Conservation (phyloP, 2,797 vertebrate genomes). For the Eulemur rubriventer region DNA sequence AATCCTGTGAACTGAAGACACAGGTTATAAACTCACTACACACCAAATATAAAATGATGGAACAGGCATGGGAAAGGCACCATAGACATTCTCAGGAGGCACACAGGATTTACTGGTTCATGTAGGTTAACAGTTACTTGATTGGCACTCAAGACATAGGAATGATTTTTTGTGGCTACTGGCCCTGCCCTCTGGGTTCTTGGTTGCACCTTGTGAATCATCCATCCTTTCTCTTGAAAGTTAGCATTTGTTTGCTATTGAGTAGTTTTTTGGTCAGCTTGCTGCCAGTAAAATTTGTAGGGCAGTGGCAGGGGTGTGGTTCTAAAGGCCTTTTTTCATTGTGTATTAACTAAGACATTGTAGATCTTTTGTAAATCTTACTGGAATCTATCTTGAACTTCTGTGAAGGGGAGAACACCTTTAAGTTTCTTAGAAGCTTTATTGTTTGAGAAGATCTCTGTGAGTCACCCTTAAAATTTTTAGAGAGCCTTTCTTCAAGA, state of each 20-base stretch:
- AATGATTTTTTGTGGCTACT: neutral
- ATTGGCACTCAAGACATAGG: neutral
- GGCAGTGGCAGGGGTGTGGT: no score
- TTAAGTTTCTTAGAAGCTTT: neutral
- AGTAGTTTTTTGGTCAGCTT: neutral
- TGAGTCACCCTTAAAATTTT: neutral
- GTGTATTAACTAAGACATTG: neutral
- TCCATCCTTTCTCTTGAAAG: neutral
- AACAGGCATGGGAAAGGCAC: neutral
- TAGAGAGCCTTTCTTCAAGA: neutral
- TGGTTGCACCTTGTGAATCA: neutral
- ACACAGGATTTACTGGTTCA: neutral
- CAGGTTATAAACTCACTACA: neutral
- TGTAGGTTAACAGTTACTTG: neutral
- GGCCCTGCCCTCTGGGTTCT: neutral
- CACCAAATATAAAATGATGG: neutral
- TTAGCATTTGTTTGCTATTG: neutral
- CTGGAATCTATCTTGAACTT: neutral
- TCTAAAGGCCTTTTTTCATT: neutral
- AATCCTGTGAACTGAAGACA: neutral
- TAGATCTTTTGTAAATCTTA: neutral
- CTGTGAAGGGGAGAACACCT: neutral
- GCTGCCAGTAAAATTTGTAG: neutral
- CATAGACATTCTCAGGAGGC: neutral
- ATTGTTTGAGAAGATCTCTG: neutral